Conservation (phyloP, 2,113 vertebrate genomes). For the Gambusia holbrooki region DNA sequence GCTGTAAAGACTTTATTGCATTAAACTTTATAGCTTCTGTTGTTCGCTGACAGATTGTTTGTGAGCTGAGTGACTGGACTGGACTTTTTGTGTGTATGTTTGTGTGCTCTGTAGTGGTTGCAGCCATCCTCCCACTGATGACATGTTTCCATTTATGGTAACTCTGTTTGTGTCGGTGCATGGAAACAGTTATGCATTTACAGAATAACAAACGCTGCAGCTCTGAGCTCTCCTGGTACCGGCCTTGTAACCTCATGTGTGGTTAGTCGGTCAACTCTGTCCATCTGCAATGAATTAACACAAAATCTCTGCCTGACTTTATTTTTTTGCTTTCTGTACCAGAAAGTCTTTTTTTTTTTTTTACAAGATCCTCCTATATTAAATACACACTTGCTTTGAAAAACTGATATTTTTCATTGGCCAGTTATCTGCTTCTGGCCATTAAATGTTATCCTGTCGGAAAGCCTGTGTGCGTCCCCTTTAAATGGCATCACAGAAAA, state of each 20-base stretch:
- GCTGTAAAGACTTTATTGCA: neutral
- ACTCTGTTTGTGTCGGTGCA: slow-evolving; percentile 19
- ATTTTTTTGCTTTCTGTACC: neutral
- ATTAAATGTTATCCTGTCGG: no score
- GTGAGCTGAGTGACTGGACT: slow-evolving; percentile 4
- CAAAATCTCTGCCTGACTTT: slow-evolving; percentile 9
- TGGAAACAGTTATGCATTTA: slow-evolving; percentile 18
- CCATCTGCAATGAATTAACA: slow-evolving; percentile 11
- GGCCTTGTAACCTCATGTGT: slow-evolving; percentile 36
- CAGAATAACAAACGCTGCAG: slow-evolving; percentile 53
- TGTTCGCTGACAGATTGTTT: slow-evolving; percentile 1
- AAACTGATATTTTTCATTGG: no score
- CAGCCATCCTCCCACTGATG: slow-evolving; percentile 39
- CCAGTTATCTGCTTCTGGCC: no score
- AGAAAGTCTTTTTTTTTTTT: no score
- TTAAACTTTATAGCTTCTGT: neutral
- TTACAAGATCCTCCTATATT: no score
- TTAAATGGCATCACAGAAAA: no score
- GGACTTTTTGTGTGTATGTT: slow-evolving; percentile 1
- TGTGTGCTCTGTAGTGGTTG: slow-evolving; percentile 31
- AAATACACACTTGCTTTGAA: no score
- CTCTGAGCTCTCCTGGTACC: slow-evolving; percentile 36
- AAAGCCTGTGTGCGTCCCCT: no score
- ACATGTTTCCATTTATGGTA: slow-evolving; percentile 49
- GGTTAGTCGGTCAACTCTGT: slow-evolving; percentile 40